Evolutionary conservation across 2,113 vertebrate species (phyloP).

Genomic region (Camelus dromedarius): DNA sequence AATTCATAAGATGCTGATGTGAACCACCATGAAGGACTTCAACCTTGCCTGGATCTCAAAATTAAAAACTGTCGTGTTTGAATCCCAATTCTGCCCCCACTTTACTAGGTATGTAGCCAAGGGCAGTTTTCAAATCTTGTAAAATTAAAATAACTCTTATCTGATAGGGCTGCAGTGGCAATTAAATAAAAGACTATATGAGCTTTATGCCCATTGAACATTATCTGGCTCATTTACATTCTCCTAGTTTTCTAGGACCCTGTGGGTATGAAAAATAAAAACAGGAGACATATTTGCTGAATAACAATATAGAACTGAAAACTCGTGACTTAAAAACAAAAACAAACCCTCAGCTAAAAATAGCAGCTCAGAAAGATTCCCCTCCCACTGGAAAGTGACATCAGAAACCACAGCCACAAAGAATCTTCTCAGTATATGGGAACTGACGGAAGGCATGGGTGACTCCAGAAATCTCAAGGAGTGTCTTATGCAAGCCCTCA

Average conservation of each 20-base stretch:
- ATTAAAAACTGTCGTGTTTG: not conserved
- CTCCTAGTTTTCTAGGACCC: not conserved
- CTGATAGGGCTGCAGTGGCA: not conserved
- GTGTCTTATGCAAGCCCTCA: not conserved
- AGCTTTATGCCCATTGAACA: not conserved
- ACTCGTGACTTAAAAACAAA: conserved; percentile 54
- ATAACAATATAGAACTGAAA: conserved; percentile 45
- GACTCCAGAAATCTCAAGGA: not conserved
- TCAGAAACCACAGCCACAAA: conserved; percentile 44
- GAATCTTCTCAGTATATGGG: not conserved
- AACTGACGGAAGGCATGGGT: not conserved
- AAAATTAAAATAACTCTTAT: not conserved
- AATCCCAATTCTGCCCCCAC: not conserved
- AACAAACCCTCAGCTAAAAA: conserved; percentile 41
- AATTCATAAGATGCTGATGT: not conserved
- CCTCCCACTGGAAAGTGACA: conserved; percentile 15
- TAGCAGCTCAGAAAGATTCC: not conserved
- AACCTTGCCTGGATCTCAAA: not conserved
- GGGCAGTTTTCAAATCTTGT: not conserved
- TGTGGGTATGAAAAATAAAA: not conserved
- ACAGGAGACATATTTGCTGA: not conserved
- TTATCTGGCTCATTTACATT: not conserved
- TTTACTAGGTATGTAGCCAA: not conserved
- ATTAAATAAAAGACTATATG: not conserved
- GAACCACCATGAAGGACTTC: not conserved